A percentile compares a stretch with the other conserved stretches of the same genome.
phyloP scores from a whole-genome alignment of 2,888 invertebrate species.

The Cantharis rufa region DNA sequence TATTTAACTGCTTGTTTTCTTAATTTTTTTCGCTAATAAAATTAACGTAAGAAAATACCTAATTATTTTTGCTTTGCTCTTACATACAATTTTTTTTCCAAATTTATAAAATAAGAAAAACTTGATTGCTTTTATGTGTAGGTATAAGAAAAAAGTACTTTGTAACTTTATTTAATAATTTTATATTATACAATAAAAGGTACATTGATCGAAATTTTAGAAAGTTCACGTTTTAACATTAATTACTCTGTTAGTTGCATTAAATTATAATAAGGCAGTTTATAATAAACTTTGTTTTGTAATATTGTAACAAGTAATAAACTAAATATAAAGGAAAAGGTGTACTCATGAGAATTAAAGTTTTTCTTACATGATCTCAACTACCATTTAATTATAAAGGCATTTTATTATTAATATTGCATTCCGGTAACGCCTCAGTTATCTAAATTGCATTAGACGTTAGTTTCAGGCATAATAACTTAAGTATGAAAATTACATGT shows the following conservation, averaged over 20 bases:
- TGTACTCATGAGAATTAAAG: slow-evolving; percentile 7
- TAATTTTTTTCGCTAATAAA: background rate
- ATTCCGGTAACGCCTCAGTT: slow-evolving; percentile 20
- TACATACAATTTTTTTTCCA: background rate
- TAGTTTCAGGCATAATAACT: slow-evolving; percentile 6
- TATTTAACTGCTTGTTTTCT: background rate
- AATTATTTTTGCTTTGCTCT: background rate
- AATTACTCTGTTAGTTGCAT: background rate
- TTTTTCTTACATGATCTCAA: slow-evolving; percentile 17
- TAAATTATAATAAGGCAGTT: background rate
- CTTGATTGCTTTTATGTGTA: too few relatives aligned
- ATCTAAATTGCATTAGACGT: slow-evolving; percentile 17
- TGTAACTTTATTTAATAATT: background rate
- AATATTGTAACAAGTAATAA: background rate
- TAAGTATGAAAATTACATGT: slow-evolving; percentile 1
- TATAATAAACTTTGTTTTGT: background rate
- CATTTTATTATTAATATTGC: slow-evolving; percentile 19
- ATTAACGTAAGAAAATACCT: background rate
- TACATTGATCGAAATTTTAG: background rate
- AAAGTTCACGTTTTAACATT: background rate
- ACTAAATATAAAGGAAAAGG: background rate
- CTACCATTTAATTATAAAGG: slow-evolving; percentile 14
- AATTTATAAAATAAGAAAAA: background rate
- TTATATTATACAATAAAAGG: background rate
- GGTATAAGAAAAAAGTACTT: too few relatives aligned